Percentiles rank a stretch among this genome's conserved stretches.
phyloP scores from a whole-genome alignment of 2,888 invertebrate genomes.

The Erannis defoliaria region DNA sequence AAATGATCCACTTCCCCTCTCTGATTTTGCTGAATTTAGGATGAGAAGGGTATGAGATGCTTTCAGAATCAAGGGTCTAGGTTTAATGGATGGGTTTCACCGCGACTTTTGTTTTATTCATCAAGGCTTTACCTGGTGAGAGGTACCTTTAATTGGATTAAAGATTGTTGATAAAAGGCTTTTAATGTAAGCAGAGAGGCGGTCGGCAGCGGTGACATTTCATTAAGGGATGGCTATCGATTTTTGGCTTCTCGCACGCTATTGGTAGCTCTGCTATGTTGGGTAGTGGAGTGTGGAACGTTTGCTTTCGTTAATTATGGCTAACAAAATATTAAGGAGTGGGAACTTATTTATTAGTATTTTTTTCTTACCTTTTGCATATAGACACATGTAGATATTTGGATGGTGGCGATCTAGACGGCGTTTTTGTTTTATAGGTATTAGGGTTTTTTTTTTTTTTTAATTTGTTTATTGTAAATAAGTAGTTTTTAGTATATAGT shows the following conservation, averaged over 20 bases:
- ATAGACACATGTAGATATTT: too few relatives aligned
- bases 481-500: too few relatives aligned
- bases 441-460: too few relatives aligned
- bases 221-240: slow-evolving; percentile 73
- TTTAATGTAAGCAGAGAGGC: slow-evolving; percentile 69
- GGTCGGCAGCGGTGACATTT: slow-evolving; percentile 68
- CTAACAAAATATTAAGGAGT: not conserved
- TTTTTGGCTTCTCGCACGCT: slow-evolving; percentile 58
- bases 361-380: too few relatives aligned
- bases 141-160: slow-evolving; percentile 81
- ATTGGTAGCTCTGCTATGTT: slow-evolving; percentile 46
- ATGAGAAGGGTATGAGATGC: slow-evolving; percentile 29
- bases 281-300: slow-evolving; percentile 25
- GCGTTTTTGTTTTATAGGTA: too few relatives aligned
- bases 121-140: slow-evolving; percentile 70
- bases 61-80: slow-evolving; percentile 50
- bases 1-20: slow-evolving; percentile 43
- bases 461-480: too few relatives aligned
- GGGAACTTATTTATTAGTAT: too few relatives aligned
- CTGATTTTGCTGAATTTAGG: slow-evolving; percentile 35
- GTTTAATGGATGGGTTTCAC: slow-evolving; percentile 54
- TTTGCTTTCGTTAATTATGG: slow-evolving; percentile 14
- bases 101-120: slow-evolving; percentile 81
- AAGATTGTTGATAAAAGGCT: slow-evolving; percentile 80
- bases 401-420: too few relatives aligned